Percentiles rank a stretch among this genome's conserved stretches.
These are phyloP conservation scores for Trilocha varians DNA, from an alignment of 2,888 invertebrate genomes.

Conservation along the genomic window DNA sequence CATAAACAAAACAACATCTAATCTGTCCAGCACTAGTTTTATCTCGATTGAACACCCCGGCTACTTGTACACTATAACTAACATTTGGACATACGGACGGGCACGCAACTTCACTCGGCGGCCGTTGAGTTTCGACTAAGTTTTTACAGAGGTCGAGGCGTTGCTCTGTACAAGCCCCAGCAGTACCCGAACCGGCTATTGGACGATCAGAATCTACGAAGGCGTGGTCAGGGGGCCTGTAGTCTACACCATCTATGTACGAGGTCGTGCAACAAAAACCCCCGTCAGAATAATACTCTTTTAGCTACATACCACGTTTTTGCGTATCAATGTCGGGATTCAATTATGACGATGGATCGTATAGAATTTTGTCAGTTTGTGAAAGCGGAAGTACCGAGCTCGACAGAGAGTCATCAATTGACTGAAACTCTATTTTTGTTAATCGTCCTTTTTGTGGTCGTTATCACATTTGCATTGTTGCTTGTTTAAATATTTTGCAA, in stretches of 20 bases:
- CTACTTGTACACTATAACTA: not conserved
- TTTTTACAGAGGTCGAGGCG: slow-evolving; percentile 26
- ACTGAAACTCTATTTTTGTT: too few species aligned
- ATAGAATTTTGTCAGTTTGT: not conserved
- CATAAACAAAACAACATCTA: slow-evolving; percentile 36
- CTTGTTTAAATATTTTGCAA: too few species aligned
- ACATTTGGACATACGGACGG: not conserved
- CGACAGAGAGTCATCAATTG: too few species aligned
- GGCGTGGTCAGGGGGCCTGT: slow-evolving; percentile 5
- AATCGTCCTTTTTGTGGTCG: too few species aligned
- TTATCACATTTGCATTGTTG: too few species aligned
- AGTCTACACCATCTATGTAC: slow-evolving; percentile 27
- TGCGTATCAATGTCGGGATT: slow-evolving; percentile 4
- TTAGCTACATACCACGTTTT: slow-evolving; percentile 6
- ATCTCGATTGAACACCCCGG: slow-evolving; percentile 7
- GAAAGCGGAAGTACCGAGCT: too few species aligned
- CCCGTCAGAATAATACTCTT: slow-evolving; percentile 2
- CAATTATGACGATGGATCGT: not conserved
- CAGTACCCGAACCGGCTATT: slow-evolving; percentile 21
- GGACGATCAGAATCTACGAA: slow-evolving; percentile 14
- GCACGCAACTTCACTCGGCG: slow-evolving; percentile 35
- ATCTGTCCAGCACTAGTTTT: slow-evolving; percentile 12
- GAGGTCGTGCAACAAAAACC: slow-evolving; percentile 7
- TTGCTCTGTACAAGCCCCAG: slow-evolving; percentile 19
- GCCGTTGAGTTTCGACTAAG: slow-evolving; percentile 37